Evolutionary conservation across 2,888 invertebrate species (phyloP).

Genomic region (Chaetoderma sp.): DNA sequence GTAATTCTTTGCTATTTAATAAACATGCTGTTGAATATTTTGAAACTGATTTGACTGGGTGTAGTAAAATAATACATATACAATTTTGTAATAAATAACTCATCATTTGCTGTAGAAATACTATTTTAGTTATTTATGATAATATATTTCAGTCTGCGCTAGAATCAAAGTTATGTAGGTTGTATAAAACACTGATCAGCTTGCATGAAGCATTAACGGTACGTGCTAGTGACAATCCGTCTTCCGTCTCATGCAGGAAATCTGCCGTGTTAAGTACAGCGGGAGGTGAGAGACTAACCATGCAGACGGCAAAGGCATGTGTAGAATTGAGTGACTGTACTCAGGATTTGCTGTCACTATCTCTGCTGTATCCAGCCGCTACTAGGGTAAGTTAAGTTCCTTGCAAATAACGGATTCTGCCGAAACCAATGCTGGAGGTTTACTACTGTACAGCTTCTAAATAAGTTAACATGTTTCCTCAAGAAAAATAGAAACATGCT

Average conservation of each 20-base stretch:
- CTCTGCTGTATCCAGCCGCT: conserved; percentile 59
- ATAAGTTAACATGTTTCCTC: no score
- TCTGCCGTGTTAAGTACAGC: conserved; percentile 42
- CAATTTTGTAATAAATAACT: no score
- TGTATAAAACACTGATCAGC: conserved; percentile 55
- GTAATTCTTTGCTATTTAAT: no score
- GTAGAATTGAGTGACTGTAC: conserved; percentile 52
- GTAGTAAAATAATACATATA: no score
- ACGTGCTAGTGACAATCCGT: not conserved
- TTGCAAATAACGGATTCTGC: no score
- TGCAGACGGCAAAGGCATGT: conserved; percentile 48
- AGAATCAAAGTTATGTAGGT: conserved; percentile 53
- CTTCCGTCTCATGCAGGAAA: conserved; percentile 26
- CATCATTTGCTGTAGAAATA: no score
- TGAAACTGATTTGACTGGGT: no score
- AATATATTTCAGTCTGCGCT: conserved; percentile 61
- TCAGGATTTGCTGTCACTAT: conserved; percentile 53
- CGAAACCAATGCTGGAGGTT: no score
- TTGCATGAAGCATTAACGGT: conserved; percentile 40
- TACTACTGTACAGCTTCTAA: no score
- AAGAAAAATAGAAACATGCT: no score
- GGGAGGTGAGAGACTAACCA: conserved; percentile 46
- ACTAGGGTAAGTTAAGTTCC: conserved; percentile 56
- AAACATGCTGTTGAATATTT: no score
- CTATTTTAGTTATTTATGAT: no score